These are phyloP conservation scores for Dendrolimus houi DNA, from an alignment of 2,888 invertebrate genomes.

Conservation along the genomic window DNA sequence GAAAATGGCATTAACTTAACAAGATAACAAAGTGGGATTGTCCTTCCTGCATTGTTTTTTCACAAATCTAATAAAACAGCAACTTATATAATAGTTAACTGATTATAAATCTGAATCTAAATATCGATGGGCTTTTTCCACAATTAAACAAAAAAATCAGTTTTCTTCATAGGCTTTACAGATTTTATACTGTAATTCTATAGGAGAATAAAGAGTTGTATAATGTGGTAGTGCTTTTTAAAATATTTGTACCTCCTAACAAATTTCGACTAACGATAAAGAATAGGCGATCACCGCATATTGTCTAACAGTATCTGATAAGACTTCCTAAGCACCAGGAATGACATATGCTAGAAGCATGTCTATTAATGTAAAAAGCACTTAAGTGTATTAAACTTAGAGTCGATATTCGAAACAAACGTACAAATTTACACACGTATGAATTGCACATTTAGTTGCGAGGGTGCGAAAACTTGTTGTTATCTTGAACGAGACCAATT, in stretches of 20 bases:
- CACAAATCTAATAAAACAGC: too few species aligned
- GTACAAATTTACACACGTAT: constrained; percentile 58
- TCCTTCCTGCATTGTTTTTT: too few species aligned
- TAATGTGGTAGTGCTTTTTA: background rate
- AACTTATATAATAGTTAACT: too few species aligned
- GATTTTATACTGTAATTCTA: too few species aligned
- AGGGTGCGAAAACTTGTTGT: constrained; percentile 76
- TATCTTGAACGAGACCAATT: constrained; percentile 75
- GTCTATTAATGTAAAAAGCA: constrained; percentile 11
- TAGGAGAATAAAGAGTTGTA: too few species aligned
- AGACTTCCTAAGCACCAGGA: constrained; percentile 44
- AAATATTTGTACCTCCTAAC: constrained; percentile 1
- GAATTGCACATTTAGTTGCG: constrained; percentile 72
- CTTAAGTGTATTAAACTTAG: constrained; percentile 14
- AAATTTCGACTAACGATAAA: constrained; percentile 39
- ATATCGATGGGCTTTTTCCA: too few species aligned
- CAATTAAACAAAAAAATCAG: too few species aligned
- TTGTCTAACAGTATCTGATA: constrained; percentile 63
- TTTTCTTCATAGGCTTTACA: too few species aligned
- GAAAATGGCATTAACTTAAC: too few species aligned
- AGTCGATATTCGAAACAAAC: constrained; percentile 14
- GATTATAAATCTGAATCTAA: too few species aligned
- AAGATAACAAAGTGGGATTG: too few species aligned
- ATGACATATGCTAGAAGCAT: constrained; percentile 55
- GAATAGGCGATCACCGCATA: constrained; percentile 40